A percentile compares a stretch with the other conserved stretches of the same genome.
phyloP scores from a whole-genome alignment of 2,113 vertebrate species.

The Coptodon bakossiorum region DNA sequence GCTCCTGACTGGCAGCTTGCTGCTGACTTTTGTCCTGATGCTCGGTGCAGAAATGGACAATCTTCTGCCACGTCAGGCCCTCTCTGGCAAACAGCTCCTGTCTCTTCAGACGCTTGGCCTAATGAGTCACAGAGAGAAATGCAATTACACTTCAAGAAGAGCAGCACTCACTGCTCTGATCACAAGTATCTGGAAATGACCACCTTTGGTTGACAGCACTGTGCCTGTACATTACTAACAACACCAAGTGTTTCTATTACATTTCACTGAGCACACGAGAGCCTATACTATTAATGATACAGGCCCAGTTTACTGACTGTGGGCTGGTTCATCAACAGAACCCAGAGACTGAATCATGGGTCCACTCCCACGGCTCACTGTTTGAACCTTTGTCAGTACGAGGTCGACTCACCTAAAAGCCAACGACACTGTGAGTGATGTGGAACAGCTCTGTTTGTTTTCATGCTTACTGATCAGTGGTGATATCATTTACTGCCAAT shows the following conservation, averaged over 20 bases:
- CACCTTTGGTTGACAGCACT: neutral
- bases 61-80: slow-evolving; percentile 88
- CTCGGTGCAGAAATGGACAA: slow-evolving; percentile 83
- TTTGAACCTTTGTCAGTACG: too few relatives aligned
- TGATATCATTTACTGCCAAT: neutral
- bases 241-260: neutral
- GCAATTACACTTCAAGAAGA: neutral
- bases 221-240: neutral
- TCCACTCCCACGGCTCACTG: neutral
- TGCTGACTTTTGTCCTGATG: slow-evolving; percentile 79
- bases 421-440: neutral
- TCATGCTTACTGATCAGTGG: neutral
- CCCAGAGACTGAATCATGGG: neutral
- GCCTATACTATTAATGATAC: neutral
- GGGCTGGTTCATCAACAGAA: neutral
- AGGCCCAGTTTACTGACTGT: neutral
- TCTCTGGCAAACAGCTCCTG: slow-evolving; percentile 78
- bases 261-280: neutral
- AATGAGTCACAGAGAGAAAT: neutral
- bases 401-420: neutral
- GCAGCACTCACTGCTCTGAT: neutral
- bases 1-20: slow-evolving; percentile 76
- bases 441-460: neutral
- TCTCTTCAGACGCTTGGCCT: slow-evolving; percentile 86
- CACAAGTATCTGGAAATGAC: neutral